Base-by-base conservation (phyloP, 2,888 invertebrate species). In the Cryptosula pallasiana region DNA sequence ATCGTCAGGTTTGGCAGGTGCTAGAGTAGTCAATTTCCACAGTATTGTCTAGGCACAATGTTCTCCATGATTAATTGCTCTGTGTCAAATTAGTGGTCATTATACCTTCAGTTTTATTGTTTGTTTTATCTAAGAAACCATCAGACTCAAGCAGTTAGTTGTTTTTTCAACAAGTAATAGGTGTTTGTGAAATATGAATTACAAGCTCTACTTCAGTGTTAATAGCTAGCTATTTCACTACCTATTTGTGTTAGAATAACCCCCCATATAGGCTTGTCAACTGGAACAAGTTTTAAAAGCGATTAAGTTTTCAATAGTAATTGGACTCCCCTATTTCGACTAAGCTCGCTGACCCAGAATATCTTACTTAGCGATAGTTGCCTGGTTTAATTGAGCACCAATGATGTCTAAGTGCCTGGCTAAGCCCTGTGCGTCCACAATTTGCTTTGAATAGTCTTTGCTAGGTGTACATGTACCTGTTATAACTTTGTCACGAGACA, bases 151-250 rank as follows among this genome's bases (percentile, higher is more conserved):
- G 32, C 32, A 27, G 3, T 32, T 13, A 27, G 29, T 25, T 63
- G 63, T 63, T 63, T 63, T 63, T 32, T 25, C 25, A 63, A 32
- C 32, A 63, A 63, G 63, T 63, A 63, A 63, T 32, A 32, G 9
- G 3, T 63, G 32, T 63, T 63, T 63, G 63, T 63, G 32, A 3
- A 32, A 63, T 16, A 29, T 20, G 27, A 63, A 63, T 32, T 63
- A 32, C 32, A 32, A 34, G 5, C 5, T 3, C 25, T 20, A n/a
- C n/a, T n/a, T n/a, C n/a, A n/a, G n/a, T n/a, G n/a, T n/a, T n/a
- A n/a, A n/a, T n/a, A n/a, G n/a, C n/a, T n/a, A n/a, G 45, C 45
- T 20, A 45, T 5, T 45, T 32, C 32, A 32, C 13, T 34, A 32
- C 2, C 13, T 63, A 27, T 63, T 63, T 29, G 13, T 63, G 13